These are phyloP conservation scores for Bicyclus anynana DNA, from an alignment of 1,140 invertebrate species.

Conservation along the genomic window DNA sequence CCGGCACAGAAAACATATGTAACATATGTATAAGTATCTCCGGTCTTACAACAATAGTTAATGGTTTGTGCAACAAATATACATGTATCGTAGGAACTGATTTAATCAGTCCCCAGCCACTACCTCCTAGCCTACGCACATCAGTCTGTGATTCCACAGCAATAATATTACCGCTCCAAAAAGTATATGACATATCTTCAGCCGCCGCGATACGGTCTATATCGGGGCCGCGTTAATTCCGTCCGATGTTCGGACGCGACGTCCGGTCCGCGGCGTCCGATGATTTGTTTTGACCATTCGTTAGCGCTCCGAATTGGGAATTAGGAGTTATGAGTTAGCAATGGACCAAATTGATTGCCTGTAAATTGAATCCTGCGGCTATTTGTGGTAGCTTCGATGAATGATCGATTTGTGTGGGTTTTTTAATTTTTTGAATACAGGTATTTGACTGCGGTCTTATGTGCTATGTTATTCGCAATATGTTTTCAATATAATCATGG, in stretches of 20 bases:
- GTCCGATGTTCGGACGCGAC: slow-evolving; percentile 8
- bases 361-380: background rate
- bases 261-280: slow-evolving; percentile 39
- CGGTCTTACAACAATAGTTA: too few species aligned
- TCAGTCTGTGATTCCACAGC: slow-evolving; percentile 40
- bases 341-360: background rate
- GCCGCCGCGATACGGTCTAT: slow-evolving; percentile 16
- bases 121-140: slow-evolving; percentile 37
- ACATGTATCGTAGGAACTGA: too few species aligned
- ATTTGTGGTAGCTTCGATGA: background rate
- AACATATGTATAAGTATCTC: too few species aligned
- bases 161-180: slow-evolving; percentile 16
- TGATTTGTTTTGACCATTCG: slow-evolving; percentile 61
- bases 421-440: background rate
- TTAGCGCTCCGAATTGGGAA: slow-evolving; percentile 36
- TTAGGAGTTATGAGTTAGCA: slow-evolving; percentile 9
- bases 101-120: too few species aligned
- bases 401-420: background rate
- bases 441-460: too few species aligned
- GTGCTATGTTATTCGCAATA: too few species aligned
- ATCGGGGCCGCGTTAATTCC: slow-evolving; percentile 2
- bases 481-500: too few species aligned
- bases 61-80: too few species aligned
- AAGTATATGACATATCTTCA: slow-evolving; percentile 16
- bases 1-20: too few species aligned